phyloP scores from a whole-genome alignment of 2,797 vertebrate species.

The Argyrosomus regius region DNA sequence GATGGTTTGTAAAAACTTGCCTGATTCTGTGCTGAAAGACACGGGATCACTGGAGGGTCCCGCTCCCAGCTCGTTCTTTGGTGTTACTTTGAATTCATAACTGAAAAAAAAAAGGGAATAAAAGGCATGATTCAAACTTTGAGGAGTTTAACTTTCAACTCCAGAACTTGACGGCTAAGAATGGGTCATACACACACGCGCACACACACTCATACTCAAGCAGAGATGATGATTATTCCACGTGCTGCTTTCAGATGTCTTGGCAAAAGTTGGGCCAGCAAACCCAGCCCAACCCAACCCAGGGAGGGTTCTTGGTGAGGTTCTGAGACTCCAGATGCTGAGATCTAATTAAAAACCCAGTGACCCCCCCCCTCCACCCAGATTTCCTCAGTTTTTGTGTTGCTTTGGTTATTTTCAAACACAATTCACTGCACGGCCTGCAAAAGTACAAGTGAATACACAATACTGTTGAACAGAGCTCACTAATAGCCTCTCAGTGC shows the following conservation, averaged over 20 bases:
- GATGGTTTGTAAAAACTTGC: conserved; percentile 76
- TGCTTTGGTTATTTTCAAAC: conserved; percentile 39
- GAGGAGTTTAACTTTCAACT: conserved; percentile 15
- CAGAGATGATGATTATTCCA: conserved; percentile 76
- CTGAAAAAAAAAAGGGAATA: conserved; percentile 77
- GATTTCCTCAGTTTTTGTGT: conserved; percentile 51
- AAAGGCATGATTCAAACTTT: conserved; percentile 25
- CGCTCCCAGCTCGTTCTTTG: conserved; percentile 92
- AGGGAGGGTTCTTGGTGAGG: conserved; percentile 67
- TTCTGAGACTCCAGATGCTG: conserved; percentile 74
- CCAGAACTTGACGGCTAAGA: conserved; percentile 49
- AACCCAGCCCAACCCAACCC: conserved; percentile 64
- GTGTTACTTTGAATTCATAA: conserved; percentile 95
- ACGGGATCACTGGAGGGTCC: conserved; percentile 92
- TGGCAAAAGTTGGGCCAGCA: conserved; percentile 56
- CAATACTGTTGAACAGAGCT: conserved; percentile 12
- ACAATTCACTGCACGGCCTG: conserved; percentile 6
- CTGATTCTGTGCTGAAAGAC: conserved; percentile 96
- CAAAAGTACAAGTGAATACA: conserved; percentile 1
- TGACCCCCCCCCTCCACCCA: conserved; percentile 63
- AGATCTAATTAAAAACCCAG: conserved; percentile 70
- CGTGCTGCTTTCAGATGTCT: conserved; percentile 76
- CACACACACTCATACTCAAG: conserved; percentile 46
- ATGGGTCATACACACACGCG: conserved; percentile 27
- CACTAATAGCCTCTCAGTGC: not conserved